phyloP scores from a whole-genome alignment of 2,797 vertebrate genomes.

The Astyanax mexicanus region DNA sequence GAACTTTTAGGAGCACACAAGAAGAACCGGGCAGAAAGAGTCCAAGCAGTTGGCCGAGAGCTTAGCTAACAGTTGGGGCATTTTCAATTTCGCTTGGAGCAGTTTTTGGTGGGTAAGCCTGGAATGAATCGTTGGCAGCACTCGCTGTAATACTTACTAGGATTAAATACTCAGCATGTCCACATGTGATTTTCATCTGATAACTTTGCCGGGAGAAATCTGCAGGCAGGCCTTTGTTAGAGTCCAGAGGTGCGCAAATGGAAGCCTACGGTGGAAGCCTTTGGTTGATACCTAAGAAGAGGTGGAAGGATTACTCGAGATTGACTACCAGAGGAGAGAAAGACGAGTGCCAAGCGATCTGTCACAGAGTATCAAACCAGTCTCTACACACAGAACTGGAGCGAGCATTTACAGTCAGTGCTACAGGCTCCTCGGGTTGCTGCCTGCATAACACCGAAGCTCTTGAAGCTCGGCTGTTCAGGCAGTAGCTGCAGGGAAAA shows the following conservation, averaged over 20 bases:
- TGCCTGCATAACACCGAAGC: not conserved
- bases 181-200: not conserved
- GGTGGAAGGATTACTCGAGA: not conserved
- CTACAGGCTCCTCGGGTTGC: not conserved
- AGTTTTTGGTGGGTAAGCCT: not conserved
- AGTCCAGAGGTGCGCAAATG: not conserved
- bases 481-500: not conserved
- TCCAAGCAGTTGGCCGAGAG: not conserved
- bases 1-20: not conserved
- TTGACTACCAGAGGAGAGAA: not conserved
- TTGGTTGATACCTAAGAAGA: not conserved
- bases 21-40: not conserved
- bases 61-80: not conserved
- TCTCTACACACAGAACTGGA: not conserved
- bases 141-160: not conserved
- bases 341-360: not conserved
- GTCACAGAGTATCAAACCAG: not conserved
- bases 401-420: not conserved
- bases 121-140: not conserved
- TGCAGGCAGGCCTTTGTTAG: not conserved
- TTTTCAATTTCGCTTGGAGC: not conserved
- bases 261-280: too few species aligned
- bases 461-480: not conserved
- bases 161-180: not conserved
- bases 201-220: too few species aligned